Evolutionary conservation across 2,113 vertebrate species (phyloP), one percentile per base, ranked within the genome.

Genomic region (Corythoichthys haematopterus): DNA sequence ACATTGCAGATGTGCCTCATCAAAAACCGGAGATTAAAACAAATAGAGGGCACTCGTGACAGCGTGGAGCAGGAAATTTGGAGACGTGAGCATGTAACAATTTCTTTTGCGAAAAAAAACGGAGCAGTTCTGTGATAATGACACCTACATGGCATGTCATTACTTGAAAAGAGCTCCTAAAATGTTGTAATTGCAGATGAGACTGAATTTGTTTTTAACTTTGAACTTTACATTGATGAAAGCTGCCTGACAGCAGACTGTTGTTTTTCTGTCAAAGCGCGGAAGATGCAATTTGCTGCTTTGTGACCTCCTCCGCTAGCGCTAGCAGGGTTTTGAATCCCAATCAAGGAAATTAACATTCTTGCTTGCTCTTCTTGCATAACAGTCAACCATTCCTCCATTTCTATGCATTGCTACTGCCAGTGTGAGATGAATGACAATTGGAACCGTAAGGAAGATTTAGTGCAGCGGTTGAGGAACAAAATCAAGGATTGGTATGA

Each of bases 21-120:
- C 71, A 78, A 57, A 69, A 73, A 28, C 55, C 72, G 13, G 55
- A 53, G 46, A 75, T 35, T 63, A 66, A 84, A 70, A 71, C 68
- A 79, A 80, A 78, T 71, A 71, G 28, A 40, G 46, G 69, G 33
- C 35, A n/a, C 46, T 46, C 63, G 53, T 72, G 67, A 59, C 67
- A 43, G 71, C 58, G 67, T 47, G 46, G 55, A 64, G 59, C 28
- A 60, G n/a, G 37, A 68, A 70, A 75, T 67, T 45, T 60, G 9
- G 70, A 72, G 56, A 60, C 28, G 50, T 73, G 63, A 40, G 45
- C 1, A 33, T 40, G 33, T 56, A 77, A 69, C 14, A 64, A 46
- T 37, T 37, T n/a, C 16, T 71, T 67, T 71, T 68, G 60, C 75
- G 64, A 78, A 74, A 43, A 59, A 68, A 65, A 70, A 68, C 55